Evolutionary conservation across 2,113 vertebrate species (phyloP), one percentile per base, ranked within the genome.

Genomic region (Carassius carassius): DNA sequence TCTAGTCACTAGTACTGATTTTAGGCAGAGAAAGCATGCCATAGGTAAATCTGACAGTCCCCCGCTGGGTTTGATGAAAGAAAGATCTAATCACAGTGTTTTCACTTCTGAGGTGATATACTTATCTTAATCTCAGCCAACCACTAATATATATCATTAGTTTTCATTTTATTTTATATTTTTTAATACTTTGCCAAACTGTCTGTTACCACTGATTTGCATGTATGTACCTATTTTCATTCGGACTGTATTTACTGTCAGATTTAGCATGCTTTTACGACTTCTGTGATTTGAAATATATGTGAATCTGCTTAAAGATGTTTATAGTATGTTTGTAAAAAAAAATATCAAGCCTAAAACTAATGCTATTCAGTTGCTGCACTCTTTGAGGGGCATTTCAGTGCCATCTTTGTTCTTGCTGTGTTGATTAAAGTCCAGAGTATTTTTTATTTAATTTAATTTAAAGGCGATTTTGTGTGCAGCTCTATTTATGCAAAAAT

Each of bases 41-140:
- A 62, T 88, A 88, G 84, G 85, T 84, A 76, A 81, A 88, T 86
- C 84, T 84, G 84, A 88, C 81, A 76, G 81, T 72, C 81, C 72
- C 87, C 84, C 25, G 60, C 84, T 6, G 84, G 67, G 84, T 35
- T 78, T 47, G 54, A 79, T 84, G 78, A 86, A 88, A 81, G 81
- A 86, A 88, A 81, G 81, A 86, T 88, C 83, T 86, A 88, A 88
- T 88, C 87, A 76, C 63, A 63, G 16, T 76, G 79, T 58, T 82
- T 82, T 67, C 84, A 76, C 60, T 76, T 41, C 29, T 75, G 9
- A 67, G 69, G 76, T 74, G 77, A 81, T 70, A 23, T 78, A 35
- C 69, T 80, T 65, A 29, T 23, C 54, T 41, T 9, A 41, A 47
- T 65, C 60, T 80, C 7, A 25, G 41, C 16, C 23, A n/a, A n/a